phyloP scores from a whole-genome alignment of 2,113 vertebrate species.

The Strix uralensis region DNA sequence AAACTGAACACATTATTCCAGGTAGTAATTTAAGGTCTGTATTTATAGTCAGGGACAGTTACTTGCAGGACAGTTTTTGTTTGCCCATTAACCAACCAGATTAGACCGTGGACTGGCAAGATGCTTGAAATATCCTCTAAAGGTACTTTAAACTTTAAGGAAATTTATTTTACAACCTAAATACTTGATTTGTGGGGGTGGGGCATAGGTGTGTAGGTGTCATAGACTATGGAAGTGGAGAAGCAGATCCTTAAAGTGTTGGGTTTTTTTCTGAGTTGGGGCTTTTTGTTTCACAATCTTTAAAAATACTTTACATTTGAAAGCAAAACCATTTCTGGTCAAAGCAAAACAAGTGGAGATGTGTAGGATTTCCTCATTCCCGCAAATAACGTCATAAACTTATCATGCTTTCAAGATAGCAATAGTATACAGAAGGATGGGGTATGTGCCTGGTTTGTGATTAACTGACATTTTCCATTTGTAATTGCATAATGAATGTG shows the following conservation, averaged over 20 bases:
- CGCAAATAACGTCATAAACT: not conserved
- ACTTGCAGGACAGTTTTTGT: not conserved
- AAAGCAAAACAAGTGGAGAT: not conserved
- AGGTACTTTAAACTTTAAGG: not conserved
- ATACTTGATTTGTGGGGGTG: fast-evolving
- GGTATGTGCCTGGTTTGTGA: not conserved
- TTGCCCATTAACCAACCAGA: not conserved
- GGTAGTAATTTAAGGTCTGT: not conserved
- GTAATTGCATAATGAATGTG: not conserved
- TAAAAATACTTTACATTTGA: not conserved
- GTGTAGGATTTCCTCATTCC: not conserved
- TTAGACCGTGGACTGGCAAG: not conserved
- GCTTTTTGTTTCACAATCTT: not conserved
- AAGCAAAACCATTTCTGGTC: not conserved
- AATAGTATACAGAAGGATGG: not conserved
- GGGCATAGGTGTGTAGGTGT: fast-evolving
- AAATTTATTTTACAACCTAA: not conserved
- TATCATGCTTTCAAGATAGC: not conserved
- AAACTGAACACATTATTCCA: too few species aligned
- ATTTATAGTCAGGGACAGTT: not conserved
- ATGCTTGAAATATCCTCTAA: not conserved
- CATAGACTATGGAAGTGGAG: not conserved
- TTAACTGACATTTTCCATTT: not conserved
- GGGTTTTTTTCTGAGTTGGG: fast-evolving
- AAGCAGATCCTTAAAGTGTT: not conserved